Percentiles rank a stretch among this genome's conserved stretches.
These are phyloP conservation scores for Wiebesia pumilae DNA, from an alignment of 1,140 invertebrate species.

Conservation along the genomic window DNA sequence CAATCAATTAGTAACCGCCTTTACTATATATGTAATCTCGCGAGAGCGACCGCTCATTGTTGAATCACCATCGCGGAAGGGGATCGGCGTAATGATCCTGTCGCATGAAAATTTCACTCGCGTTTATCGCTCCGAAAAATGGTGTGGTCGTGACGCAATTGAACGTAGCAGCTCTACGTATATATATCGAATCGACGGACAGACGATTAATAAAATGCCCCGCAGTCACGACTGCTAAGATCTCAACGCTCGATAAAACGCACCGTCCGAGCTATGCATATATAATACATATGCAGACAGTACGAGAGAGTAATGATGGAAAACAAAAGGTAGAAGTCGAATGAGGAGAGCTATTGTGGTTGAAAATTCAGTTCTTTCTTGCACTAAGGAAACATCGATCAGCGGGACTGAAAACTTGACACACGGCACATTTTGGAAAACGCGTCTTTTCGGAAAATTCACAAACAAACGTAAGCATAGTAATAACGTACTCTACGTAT, in stretches of 20 bases:
- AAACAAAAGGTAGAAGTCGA: slow-evolving; percentile 6
- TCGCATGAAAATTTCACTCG: slow-evolving; percentile 42
- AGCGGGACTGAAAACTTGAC: not conserved
- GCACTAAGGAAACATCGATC: not conserved
- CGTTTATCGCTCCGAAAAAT: slow-evolving; percentile 31
- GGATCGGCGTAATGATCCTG: slow-evolving; percentile 29
- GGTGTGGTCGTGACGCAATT: slow-evolving; percentile 9
- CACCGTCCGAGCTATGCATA: slow-evolving; percentile 12
- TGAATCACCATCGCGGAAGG: slow-evolving; percentile 28
- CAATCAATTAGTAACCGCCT: slow-evolving; percentile 28
- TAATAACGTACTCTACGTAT: no score
- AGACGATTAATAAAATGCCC: slow-evolving; percentile 47
- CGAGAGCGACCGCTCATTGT: slow-evolving; percentile 10
- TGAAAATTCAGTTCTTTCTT: slow-evolving; percentile 9
- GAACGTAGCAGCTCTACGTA: not conserved
- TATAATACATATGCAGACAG: not conserved
- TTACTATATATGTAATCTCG: not conserved
- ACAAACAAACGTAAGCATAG: no score
- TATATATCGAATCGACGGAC: slow-evolving; percentile 34
- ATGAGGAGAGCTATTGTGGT: not conserved
- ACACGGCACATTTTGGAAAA: no score
- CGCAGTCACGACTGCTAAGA: not conserved
- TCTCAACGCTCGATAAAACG: slow-evolving; percentile 6
- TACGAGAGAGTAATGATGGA: slow-evolving; percentile 2
- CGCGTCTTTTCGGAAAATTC: no score